Base-by-base conservation (phyloP, 2,797 vertebrate species). In the Chaetodon trifasciatus region DNA sequence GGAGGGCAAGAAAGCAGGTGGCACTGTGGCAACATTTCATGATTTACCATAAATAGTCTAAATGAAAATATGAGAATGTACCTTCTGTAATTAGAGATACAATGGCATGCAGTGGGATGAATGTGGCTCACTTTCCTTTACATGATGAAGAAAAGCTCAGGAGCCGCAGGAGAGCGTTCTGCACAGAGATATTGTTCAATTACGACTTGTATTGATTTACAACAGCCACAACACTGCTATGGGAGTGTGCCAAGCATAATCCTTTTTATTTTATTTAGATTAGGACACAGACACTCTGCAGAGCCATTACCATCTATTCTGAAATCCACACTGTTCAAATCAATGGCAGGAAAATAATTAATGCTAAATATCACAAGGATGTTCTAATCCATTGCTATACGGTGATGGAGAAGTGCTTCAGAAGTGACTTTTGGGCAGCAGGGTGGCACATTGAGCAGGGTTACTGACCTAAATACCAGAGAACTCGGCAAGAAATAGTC, bases 41-140 rank as follows among this genome's bases (percentile, higher is more conserved):
- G 50, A 79, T 79, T 77, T 67, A 78, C 69, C 63, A 56, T 76
- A 74, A 86, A 87, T 72, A 71, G 37, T 80, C 50, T 16, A 74
- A 83, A 78, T 78, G 42, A 81, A 88, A 81, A 85, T 81, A 81
- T 78, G 73, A 86, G 64, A 52, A 76, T 53, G 37, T 42, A 61
- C 50, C 35, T n/a, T 37, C 17, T 74, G 62, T 85, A 81, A 86
- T 91, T 76, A 75, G n/a, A 79, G 16, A 65, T 50, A 84, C 65
- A 83, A 82, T 17, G 49, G 49, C 21, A 12, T 62, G 24, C 58
- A 64, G 60, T 24, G 49, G 74, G 61, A 63, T 40, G 46, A 78
- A 57, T 28, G 28, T 76, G 81, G 86, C 44, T 82, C 69, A 53
- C 44, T 28, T 53, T 67, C 37, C 86, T n/a, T 52, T 23, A 10